Evolutionary conservation across 2,113 vertebrate genomes (phyloP).

Genomic region (Vimba vimba): DNA sequence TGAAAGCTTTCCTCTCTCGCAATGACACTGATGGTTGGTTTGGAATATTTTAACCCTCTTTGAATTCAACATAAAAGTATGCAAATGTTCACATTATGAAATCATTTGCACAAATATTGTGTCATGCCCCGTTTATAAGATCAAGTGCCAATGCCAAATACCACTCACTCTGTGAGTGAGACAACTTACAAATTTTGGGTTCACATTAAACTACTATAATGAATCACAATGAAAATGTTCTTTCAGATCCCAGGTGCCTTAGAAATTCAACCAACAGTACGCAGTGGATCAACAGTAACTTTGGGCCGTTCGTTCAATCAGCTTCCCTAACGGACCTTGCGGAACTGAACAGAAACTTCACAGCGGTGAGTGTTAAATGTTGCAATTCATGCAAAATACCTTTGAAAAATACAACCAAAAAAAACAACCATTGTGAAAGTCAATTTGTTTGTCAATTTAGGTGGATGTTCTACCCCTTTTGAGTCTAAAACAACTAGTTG

Average conservation of each 20-base stretch:
- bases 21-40: conserved; percentile 44
- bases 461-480: conserved; percentile 45
- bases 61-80: neutral
- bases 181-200: neutral
- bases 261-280: neutral
- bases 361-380: conserved; percentile 39
- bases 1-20: conserved; percentile 36
- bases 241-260: conserved; percentile 48
- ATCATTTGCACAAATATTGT: neutral
- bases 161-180: no score
- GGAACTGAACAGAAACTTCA: conserved; percentile 39
- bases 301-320: conserved; percentile 41
- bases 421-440: neutral
- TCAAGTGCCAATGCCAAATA: neutral
- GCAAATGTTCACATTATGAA: neutral
- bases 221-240: neutral
- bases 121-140: neutral
- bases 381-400: neutral
- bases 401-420: neutral
- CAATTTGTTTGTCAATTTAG: conserved; percentile 6
- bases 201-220: neutral
- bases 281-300: conserved; percentile 50
- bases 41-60: neutral
- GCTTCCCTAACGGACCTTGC: conserved; percentile 27
- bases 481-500: conserved; percentile 33